These are phyloP conservation scores for Diorhabda carinulata DNA, from an alignment of 1,140 invertebrate genomes.

Conservation along the genomic window DNA sequence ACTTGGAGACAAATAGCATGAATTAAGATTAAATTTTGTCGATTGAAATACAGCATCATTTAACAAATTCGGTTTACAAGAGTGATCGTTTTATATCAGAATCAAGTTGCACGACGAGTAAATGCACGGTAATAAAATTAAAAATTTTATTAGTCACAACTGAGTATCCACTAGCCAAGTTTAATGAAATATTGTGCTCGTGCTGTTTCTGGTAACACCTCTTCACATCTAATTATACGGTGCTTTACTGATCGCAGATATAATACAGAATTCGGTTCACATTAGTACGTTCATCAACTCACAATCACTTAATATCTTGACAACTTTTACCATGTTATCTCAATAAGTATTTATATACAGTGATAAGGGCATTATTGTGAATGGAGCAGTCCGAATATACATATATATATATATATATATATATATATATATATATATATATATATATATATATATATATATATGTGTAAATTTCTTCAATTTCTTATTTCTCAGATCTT, in stretches of 20 bases:
- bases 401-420: no score
- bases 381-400: no score
- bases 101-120: no score
- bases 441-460: no score
- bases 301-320: constrained; percentile 11
- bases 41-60: no score
- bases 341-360: constrained; percentile 9
- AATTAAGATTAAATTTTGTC: no score
- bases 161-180: not conserved
- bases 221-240: constrained; percentile 10
- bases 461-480: not conserved
- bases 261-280: constrained; percentile 4
- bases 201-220: constrained; percentile 11
- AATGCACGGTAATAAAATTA: no score
- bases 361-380: not conserved
- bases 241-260: not conserved
- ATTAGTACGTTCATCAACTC: constrained; percentile 15
- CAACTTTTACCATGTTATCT: constrained; percentile 5
- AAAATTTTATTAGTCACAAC: not conserved
- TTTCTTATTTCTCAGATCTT: not conserved
- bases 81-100: no score
- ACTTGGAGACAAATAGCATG: no score
- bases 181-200: constrained; percentile 11
- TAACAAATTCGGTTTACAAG: no score
- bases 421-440: no score